phyloP scores from a whole-genome alignment of 2,113 vertebrate genomes.

The Leptosomus discolor region DNA sequence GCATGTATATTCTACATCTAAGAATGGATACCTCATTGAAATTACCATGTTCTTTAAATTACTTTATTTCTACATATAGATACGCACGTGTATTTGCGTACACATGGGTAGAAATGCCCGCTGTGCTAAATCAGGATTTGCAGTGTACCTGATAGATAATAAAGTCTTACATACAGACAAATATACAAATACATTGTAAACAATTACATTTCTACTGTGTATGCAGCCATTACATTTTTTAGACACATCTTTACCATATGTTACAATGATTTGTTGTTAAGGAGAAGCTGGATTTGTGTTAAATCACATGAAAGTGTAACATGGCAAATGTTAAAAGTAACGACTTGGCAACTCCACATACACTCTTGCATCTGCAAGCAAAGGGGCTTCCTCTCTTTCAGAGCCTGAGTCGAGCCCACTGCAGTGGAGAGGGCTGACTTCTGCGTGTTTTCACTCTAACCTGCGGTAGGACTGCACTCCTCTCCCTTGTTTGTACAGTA shows the following conservation, averaged over 20 bases:
- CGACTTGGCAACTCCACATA: background rate
- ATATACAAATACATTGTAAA: background rate
- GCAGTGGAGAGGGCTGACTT: background rate
- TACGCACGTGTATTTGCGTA: fast-evolving
- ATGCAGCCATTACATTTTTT: background rate
- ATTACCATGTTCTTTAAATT: background rate
- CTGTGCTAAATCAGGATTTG: background rate
- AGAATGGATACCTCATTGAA: background rate
- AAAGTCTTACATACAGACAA: background rate
- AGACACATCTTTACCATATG: background rate
- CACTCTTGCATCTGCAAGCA: background rate
- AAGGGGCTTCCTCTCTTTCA: background rate
- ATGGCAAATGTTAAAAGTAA: background rate
- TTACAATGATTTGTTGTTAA: background rate
- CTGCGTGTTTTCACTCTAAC: background rate
- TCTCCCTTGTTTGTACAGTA: background rate
- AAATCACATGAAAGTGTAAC: fast-evolving
- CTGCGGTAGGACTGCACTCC: background rate
- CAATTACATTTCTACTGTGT: background rate
- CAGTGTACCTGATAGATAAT: background rate
- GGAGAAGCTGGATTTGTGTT: background rate
- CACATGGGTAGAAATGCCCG: background rate
- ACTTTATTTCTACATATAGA: background rate
- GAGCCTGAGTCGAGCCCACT: background rate
- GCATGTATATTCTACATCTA: background rate